Evolutionary conservation across 2,888 invertebrate genomes (phyloP), one percentile per base, ranked within the genome.

Genomic region (Caenorhabditis sp.): DNA sequence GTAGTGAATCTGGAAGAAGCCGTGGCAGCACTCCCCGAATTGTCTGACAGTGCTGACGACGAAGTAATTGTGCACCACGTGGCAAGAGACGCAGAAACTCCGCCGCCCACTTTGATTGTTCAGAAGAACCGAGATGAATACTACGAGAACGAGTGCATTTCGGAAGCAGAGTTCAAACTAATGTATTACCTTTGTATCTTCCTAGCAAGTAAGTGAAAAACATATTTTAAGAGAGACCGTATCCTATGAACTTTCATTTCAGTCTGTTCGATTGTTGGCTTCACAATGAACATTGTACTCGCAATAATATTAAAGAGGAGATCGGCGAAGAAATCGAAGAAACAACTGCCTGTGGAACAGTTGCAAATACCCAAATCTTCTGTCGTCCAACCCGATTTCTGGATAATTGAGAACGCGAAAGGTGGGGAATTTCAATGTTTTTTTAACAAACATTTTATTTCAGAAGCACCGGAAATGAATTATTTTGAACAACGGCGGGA

Each of bases 221-320:
- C n/a, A n/a, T n/a, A n/a, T n/a, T n/a, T 13, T 37, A 8, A 55
- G 26, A 3, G 26, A 20, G 2, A n/a, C n/a, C 6, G 3, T 3
- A 15, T 37, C 6, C 11, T 15, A 55, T 20, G 11, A 24, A 32
- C n/a, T 20, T 41, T n/a, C 1, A 39, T 50, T 80, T 37, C 70
- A 78, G 77, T 77, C 15, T 81, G 77, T 26, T 73, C 81, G 4
- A 78, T 79, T 1, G 13, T 79, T 26, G 79, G 79, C 11, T 76
- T 81, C 59, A 72, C 81, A n/a, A 66, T 81, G 70, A 81, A 81
- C 59, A 75, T 81, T 17, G 56, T 76, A 5, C 39, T 81, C 20
- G 68, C 76, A 6, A 32, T 70, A 8, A 39, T 76, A 17, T 37
- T 76, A 9, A 62, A 55, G 32, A 8, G 76, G 27, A 41, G 58